These are phyloP conservation scores for Tachysurus fulvidraco DNA, from an alignment of 2,113 vertebrate genomes.

Conservation along the genomic window DNA sequence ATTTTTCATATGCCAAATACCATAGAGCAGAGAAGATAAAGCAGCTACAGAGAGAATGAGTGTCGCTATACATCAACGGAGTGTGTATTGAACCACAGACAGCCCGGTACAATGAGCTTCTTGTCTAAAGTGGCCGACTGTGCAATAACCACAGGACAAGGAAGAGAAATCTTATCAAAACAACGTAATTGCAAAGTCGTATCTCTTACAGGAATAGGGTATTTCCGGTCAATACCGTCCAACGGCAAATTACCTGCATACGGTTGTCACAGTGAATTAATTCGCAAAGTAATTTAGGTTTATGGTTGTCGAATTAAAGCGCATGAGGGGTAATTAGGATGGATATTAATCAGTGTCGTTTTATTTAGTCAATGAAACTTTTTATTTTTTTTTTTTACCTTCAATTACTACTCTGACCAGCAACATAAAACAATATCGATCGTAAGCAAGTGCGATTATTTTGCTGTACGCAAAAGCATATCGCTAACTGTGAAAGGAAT, in stretches of 20 bases:
- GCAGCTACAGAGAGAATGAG: constrained; percentile 21
- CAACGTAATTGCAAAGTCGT: not conserved
- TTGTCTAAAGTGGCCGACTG: not conserved
- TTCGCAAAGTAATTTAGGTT: not conserved
- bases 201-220: not conserved
- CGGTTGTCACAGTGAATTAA: not conserved
- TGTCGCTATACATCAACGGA: constrained; percentile 23
- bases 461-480: not conserved
- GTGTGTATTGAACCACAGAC: constrained; percentile 24
- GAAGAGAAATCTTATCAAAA: constrained; percentile 8
- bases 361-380: not conserved
- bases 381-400: not conserved
- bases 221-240: not conserved
- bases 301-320: not conserved
- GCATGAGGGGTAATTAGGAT: not conserved
- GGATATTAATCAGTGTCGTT: constrained; percentile 2
- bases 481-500: not conserved
- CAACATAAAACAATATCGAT: not conserved
- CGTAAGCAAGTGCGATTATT: not conserved
- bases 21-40: constrained; percentile 40
- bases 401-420: not conserved
- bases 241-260: not conserved
- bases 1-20: constrained; percentile 39
- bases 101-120: not conserved
- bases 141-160: constrained; percentile 11